Evolutionary conservation across 30 jellyfish, hydroid and myxozoan species (phyloP).

Genomic region (Chrysaora quinquecirrha): DNA sequence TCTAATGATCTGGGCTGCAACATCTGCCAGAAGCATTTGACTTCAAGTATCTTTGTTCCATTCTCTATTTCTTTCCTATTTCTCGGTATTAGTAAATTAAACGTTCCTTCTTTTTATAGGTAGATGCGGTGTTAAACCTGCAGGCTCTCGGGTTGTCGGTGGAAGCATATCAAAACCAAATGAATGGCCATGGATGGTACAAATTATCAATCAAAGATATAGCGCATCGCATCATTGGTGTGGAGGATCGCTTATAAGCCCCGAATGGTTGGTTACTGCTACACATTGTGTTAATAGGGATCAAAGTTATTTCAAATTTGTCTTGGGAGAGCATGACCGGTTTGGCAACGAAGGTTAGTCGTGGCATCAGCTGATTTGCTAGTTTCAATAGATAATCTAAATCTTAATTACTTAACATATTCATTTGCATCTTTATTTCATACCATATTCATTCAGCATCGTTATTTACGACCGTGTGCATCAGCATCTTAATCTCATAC

Average conservation of each 20-base stretch:
- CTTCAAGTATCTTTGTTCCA: too few species aligned
- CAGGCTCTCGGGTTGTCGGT: constrained; percentile 34
- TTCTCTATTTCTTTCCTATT: too few species aligned
- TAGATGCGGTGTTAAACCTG: constrained; percentile 34
- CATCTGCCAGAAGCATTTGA: too few species aligned
- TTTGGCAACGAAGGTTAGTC: constrained; percentile 13
- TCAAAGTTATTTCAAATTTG: constrained; percentile 6
- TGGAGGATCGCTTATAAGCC: constrained; percentile 51
- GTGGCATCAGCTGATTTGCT: too few species aligned
- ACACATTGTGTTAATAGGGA: constrained; percentile 34
- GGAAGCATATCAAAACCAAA: constrained; percentile 35
- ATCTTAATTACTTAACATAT: too few species aligned
- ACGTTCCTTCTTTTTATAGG: constrained; percentile 4
- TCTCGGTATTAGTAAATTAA: not conserved
- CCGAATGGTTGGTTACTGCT: constrained; percentile 55
- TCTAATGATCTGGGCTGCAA: not conserved
- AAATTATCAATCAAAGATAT: constrained; percentile 26
- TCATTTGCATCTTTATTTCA: too few species aligned
- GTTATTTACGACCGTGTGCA: too few species aligned
- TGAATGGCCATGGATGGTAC: constrained; percentile 62
- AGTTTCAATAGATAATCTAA: too few species aligned
- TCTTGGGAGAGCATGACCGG: constrained; percentile 48
- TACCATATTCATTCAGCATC: too few species aligned
- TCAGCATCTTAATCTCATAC: too few species aligned
- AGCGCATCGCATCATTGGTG: constrained; percentile 30